Conservation (phyloP, 30 jellyfish, hydroid and myxozoan species). For the Hydractinia symbiolongicarpus region DNA sequence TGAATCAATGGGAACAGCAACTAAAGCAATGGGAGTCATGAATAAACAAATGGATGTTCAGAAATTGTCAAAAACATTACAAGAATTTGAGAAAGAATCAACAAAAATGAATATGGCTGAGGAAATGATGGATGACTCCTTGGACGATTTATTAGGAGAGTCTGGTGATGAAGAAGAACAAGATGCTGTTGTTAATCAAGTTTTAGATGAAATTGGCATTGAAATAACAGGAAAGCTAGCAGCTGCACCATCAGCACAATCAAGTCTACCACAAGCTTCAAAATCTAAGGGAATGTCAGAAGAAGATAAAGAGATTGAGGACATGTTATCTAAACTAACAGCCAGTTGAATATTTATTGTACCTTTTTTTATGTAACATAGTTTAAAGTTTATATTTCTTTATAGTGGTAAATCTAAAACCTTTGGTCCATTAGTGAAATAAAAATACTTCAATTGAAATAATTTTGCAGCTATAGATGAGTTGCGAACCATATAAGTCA, state of each 20-base stretch:
- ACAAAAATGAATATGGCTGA: slow-evolving; percentile 91
- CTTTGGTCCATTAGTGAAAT: too few species aligned
- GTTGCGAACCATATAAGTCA: too few species aligned
- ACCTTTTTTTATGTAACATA: neutral
- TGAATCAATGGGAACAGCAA: slow-evolving; percentile 88
- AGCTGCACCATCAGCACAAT: slow-evolving; percentile 60
- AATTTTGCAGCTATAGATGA: too few species aligned
- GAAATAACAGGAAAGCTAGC: slow-evolving; percentile 92
- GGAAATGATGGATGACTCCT: slow-evolving; percentile 84
- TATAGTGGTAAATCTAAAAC: too few species aligned
- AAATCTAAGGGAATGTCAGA: slow-evolving; percentile 47
- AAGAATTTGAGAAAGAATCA: slow-evolving; percentile 90
- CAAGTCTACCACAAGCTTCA: slow-evolving; percentile 48
- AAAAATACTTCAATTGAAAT: too few species aligned
- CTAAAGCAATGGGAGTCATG: slow-evolving; percentile 97
- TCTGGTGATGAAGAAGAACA: slow-evolving; percentile 98
- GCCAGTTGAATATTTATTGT: slow-evolving; percentile 27
- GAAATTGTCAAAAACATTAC: slow-evolving; percentile 67
- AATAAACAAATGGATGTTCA: slow-evolving; percentile 81
- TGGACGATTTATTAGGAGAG: slow-evolving; percentile 77
- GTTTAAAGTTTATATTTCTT: neutral
- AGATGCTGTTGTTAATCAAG: slow-evolving; percentile 94
- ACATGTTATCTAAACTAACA: slow-evolving; percentile 73
- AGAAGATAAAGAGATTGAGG: slow-evolving; percentile 92
- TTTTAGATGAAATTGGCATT: slow-evolving; percentile 93